Percentiles rank a stretch among this genome's conserved stretches.
Conservation (phyloP, 2,888 invertebrate genomes). For the Maniola hyperantus region DNA sequence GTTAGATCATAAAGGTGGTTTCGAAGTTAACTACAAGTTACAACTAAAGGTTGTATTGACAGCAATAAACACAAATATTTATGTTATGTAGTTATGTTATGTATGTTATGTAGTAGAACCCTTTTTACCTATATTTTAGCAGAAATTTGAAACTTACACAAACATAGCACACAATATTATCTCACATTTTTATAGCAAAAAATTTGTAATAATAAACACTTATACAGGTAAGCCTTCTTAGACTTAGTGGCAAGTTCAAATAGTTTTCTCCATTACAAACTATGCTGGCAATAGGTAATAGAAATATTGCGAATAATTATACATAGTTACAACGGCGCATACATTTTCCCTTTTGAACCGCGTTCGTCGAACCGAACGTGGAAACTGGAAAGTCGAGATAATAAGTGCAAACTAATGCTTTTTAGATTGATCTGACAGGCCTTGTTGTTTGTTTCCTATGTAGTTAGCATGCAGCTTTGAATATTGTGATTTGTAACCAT, state of each 20-base stretch:
- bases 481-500: constrained; percentile 2
- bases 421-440: constrained; percentile 40
- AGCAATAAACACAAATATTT: constrained; percentile 3
- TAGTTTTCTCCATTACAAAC: constrained; percentile 8
- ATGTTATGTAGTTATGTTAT: constrained; percentile 6
- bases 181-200: background rate
- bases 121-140: background rate
- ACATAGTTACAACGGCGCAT: constrained; percentile 44
- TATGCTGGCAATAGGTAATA: constrained; percentile 3
- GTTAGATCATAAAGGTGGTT: constrained; percentile 18
- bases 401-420: constrained; percentile 50
- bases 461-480: constrained; percentile 15
- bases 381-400: constrained; percentile 75
- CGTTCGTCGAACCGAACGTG: constrained; percentile 60
- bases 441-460: constrained; percentile 29
- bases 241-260: constrained; percentile 15
- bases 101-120: background rate
- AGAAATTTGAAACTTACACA: background rate
- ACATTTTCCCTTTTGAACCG: constrained; percentile 62
- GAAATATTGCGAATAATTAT: constrained; percentile 39
- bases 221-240: constrained; percentile 2
- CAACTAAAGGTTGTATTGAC: background rate
- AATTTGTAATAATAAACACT: background rate
- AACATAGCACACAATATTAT: background rate
- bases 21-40: background rate